phyloP scores from a whole-genome alignment of 2,888 invertebrate genomes.

The Lordiphosa fenestrarum region DNA sequence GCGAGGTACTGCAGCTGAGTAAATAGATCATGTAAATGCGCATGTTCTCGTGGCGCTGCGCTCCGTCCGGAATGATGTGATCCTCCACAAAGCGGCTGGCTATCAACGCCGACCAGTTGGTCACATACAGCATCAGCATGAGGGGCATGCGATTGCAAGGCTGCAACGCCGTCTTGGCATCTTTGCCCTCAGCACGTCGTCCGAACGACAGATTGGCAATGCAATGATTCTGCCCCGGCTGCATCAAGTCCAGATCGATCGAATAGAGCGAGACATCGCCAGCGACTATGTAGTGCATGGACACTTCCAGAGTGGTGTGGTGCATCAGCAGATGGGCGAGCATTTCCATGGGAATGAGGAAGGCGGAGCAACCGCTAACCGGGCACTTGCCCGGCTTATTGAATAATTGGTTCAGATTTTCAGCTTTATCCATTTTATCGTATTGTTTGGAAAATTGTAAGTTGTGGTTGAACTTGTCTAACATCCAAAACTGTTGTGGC shows the following conservation, averaged over 20 bases:
- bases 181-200: background rate
- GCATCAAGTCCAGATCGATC: background rate
- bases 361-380: background rate
- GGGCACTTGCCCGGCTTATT: constrained; percentile 3
- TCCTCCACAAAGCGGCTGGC: constrained; percentile 6
- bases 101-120: constrained; percentile 1
- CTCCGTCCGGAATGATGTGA: background rate
- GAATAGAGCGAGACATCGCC: background rate
- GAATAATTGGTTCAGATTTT: constrained; percentile 2
- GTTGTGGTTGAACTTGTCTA: too few species aligned
- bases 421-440: constrained; percentile 1
- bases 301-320: background rate
- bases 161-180: background rate
- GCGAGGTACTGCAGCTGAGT: background rate
- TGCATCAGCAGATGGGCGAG: constrained; percentile 5
- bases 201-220: constrained; percentile 4
- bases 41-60: background rate
- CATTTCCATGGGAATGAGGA: constrained; percentile 1
- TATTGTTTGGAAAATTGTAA: too few species aligned
- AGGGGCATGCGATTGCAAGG: background rate
- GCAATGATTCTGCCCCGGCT: constrained; percentile 1
- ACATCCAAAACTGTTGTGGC: too few species aligned
- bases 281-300: background rate
- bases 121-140: constrained; percentile 5
- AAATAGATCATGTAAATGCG: background rate